Evolutionary conservation across 1,140 invertebrate species (phyloP).

Genomic region (Bombus consobrinus): DNA sequence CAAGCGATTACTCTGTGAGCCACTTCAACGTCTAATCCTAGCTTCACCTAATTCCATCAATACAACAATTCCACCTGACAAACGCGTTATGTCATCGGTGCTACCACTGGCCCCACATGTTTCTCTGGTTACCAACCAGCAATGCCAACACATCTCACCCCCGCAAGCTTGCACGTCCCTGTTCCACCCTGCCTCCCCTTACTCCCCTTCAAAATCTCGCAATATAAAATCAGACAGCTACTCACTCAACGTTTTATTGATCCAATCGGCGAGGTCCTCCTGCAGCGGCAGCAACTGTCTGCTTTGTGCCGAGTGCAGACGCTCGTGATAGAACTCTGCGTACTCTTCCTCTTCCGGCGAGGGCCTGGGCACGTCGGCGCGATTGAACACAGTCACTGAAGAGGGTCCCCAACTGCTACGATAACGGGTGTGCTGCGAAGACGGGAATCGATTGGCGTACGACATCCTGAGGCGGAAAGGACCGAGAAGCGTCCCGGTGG

Average conservation of each 20-base stretch:
- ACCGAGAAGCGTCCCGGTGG: conserved; percentile 31
- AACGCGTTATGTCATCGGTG: not conserved
- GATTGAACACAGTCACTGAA: conserved; percentile 83
- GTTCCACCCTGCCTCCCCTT: no score
- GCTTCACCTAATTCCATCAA: not conserved
- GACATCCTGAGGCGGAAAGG: conserved; percentile 79
- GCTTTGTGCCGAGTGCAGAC: conserved; percentile 89
- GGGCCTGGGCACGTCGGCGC: conserved; percentile 84
- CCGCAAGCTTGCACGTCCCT: no score
- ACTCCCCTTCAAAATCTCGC: not conserved
- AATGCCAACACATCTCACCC: no score
- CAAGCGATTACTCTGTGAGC: not conserved
- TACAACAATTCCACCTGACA: not conserved
- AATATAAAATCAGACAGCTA: conserved; percentile 53
- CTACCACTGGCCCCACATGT: no score
- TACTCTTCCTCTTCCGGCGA: conserved; percentile 87
- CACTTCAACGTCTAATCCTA: no score
- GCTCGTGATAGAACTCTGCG: conserved; percentile 88
- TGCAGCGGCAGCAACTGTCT: conserved; percentile 91
- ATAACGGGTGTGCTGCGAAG: conserved; percentile 84
- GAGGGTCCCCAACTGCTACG: conserved; percentile 87
- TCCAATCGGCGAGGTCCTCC: conserved; percentile 94
- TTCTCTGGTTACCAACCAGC: no score
- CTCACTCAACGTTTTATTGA: conserved; percentile 92
- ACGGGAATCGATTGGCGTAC: conserved; percentile 85